A percentile compares a stretch with the other conserved stretches of the same genome.
These are phyloP conservation scores for Rhizomys pruinosus DNA, from an alignment of 2,113 vertebrate genomes.

Conservation along the genomic window DNA sequence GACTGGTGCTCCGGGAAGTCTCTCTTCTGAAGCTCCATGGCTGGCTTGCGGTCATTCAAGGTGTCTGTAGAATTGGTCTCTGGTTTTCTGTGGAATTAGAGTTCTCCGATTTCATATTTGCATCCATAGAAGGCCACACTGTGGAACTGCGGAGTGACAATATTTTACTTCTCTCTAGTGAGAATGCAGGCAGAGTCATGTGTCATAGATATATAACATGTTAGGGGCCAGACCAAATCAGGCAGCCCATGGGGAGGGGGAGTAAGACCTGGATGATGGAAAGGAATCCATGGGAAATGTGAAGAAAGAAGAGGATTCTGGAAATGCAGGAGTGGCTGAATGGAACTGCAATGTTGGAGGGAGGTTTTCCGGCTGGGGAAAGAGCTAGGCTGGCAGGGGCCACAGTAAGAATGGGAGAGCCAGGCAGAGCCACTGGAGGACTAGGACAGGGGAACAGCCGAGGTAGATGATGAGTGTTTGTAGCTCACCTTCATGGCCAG, in stretches of 20 bases:
- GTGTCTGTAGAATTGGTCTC: too few species aligned
- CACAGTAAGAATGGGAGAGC: background rate
- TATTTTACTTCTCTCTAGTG: background rate
- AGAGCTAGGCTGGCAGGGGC: background rate
- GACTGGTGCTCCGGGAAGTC: too few species aligned
- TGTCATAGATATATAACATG: background rate
- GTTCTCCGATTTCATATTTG: background rate
- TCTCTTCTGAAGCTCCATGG: background rate
- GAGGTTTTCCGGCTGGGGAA: background rate
- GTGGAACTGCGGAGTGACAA: background rate
- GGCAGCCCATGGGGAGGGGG: background rate
- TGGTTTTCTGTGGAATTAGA: slow-evolving; percentile 34
- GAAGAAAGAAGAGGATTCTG: background rate
- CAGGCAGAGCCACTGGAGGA: background rate
- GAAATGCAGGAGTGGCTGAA: too few species aligned
- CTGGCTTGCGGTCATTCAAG: background rate
- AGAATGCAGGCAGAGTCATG: background rate
- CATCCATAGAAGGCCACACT: background rate
- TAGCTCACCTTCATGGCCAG: background rate
- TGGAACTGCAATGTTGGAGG: background rate
- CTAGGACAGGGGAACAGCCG: background rate
- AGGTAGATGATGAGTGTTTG: background rate
- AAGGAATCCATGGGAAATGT: background rate
- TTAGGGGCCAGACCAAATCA: background rate
- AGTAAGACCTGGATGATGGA: background rate